phyloP scores from a whole-genome alignment of 1,140 invertebrate genomes.

The Philotrypesis tridentata region DNA sequence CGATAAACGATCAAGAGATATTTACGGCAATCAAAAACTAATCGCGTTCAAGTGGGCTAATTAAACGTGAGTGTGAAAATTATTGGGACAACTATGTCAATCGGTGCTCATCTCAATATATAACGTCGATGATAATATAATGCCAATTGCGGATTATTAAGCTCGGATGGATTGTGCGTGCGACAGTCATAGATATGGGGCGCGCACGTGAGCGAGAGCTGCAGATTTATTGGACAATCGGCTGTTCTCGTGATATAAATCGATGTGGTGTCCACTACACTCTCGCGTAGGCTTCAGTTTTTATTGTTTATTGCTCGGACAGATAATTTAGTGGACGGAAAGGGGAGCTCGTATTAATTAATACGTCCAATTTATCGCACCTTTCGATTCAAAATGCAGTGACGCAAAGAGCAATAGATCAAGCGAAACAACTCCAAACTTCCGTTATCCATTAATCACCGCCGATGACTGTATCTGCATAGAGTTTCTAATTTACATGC shows the following conservation, averaged over 20 bases:
- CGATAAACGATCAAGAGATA: too few species aligned
- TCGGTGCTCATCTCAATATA: neutral
- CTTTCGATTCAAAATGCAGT: too few species aligned
- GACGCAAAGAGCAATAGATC: neutral
- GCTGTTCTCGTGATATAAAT: conserved; percentile 4
- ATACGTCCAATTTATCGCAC: too few species aligned
- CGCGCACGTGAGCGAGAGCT: neutral
- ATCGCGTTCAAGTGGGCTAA: conserved; percentile 16
- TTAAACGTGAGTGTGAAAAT: conserved; percentile 5
- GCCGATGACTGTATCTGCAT: neutral
- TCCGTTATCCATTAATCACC: neutral
- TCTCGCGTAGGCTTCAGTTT: too few species aligned
- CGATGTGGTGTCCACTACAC: too few species aligned
- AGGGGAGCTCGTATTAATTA: too few species aligned
- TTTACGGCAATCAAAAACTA: conserved; percentile 41
- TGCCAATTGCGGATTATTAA: conserved; percentile 27
- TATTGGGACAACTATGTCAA: conserved; percentile 1
- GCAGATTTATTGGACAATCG: conserved; percentile 2
- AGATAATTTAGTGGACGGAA: too few species aligned
- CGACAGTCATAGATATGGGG: neutral
- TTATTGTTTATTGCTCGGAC: too few species aligned
- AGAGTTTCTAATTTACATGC: neutral
- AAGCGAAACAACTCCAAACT: neutral
- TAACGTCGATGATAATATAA: conserved; percentile 7
- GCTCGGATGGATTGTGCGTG: neutral